Percentiles rank a stretch among this genome's conserved stretches.
phyloP scores from a whole-genome alignment of 2,888 invertebrate genomes.

The Dryobotodes eremita region DNA sequence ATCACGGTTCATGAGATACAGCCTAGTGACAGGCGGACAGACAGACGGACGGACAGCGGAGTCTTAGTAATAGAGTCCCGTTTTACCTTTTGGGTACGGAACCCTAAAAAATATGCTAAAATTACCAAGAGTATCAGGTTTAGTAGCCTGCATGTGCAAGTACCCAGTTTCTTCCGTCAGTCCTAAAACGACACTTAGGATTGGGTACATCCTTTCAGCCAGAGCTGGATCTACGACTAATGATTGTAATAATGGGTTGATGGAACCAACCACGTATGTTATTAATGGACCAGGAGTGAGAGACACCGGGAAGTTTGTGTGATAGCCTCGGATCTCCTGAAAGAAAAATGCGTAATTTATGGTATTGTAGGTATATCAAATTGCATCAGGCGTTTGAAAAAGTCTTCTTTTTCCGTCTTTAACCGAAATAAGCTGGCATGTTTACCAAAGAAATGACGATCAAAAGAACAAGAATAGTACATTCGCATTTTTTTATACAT shows the following conservation, averaged over 20 bases:
- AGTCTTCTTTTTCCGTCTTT: neutral
- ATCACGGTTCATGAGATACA: too few species aligned
- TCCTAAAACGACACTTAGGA: conserved; percentile 8
- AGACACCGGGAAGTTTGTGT: conserved; percentile 53
- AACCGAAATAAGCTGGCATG: neutral
- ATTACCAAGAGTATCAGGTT: conserved; percentile 65
- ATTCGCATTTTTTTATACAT: too few species aligned
- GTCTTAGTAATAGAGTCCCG: too few species aligned
- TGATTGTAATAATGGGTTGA: conserved; percentile 39
- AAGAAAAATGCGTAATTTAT: neutral
- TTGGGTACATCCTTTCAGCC: conserved; percentile 58
- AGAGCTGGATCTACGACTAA: conserved; percentile 33
- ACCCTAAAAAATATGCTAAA: neutral
- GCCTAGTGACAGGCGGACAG: too few species aligned
- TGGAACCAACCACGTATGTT: conserved; percentile 38
- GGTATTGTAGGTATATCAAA: too few species aligned
- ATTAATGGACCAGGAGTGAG: conserved; percentile 4
- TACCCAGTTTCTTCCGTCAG: conserved; percentile 48
- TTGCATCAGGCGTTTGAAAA: neutral
- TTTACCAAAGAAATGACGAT: neutral
- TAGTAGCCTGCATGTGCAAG: conserved; percentile 61
- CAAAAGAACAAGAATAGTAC: too few species aligned
- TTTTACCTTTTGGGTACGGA: too few species aligned
- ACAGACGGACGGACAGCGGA: too few species aligned
- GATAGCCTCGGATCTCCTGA: conserved; percentile 58